Evolutionary conservation across 2,113 vertebrate genomes (phyloP).

Genomic region (Centropristis striata): DNA sequence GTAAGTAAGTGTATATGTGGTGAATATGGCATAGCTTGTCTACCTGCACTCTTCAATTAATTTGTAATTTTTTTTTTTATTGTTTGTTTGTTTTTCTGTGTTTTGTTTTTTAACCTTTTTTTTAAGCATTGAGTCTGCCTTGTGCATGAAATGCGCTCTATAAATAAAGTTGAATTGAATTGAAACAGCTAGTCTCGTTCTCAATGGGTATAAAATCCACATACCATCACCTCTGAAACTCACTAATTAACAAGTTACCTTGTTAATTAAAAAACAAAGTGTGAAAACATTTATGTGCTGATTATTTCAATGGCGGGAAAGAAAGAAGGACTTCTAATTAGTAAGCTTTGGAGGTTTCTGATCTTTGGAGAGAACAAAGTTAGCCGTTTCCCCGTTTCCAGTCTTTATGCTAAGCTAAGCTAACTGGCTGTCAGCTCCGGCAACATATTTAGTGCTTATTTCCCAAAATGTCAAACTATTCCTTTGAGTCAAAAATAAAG

Average conservation of each 20-base stretch:
- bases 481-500: constrained; percentile 23
- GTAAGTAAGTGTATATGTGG: too few relatives aligned
- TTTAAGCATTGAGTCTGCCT: too few relatives aligned
- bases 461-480: constrained; percentile 5
- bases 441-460: neutral
- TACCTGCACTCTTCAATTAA: too few relatives aligned
- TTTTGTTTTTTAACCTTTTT: too few relatives aligned
- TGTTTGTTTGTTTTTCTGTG: too few relatives aligned
- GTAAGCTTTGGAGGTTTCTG: constrained; percentile 1
- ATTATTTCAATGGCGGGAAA: neutral
- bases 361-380: neutral
- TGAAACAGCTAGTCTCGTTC: neutral
- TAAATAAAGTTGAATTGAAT: too few relatives aligned
- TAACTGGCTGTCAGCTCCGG: neutral
- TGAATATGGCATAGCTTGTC: too few relatives aligned
- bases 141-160: too few relatives aligned
- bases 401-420: constrained; percentile 28
- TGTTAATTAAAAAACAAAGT: neutral
- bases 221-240: neutral
- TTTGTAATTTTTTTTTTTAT: too few relatives aligned
- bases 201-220: neutral
- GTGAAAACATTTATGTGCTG: neutral
- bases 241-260: neutral
- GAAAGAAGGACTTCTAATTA: neutral
- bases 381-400: neutral